These are phyloP conservation scores for Oncopeltus fasciatus DNA, from an alignment of 1,140 invertebrate species.

Conservation along the genomic window DNA sequence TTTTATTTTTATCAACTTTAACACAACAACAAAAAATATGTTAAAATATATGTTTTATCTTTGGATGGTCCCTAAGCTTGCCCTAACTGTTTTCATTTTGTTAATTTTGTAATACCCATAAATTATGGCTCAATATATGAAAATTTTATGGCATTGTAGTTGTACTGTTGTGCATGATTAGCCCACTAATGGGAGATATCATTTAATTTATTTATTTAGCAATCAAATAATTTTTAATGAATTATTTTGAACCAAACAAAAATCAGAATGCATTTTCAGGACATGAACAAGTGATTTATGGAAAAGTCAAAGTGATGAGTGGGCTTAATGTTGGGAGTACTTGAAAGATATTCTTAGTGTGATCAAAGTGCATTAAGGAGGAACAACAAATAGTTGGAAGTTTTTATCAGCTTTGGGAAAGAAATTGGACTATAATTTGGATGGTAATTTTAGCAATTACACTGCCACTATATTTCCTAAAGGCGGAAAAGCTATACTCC, in stretches of 20 bases:
- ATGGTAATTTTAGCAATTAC: constrained; percentile 6
- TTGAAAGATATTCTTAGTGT: background rate
- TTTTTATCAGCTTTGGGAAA: background rate
- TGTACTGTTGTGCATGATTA: no score
- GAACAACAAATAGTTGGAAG: background rate
- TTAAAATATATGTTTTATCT: background rate
- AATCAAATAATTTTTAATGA: no score
- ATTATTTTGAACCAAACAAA: no score
- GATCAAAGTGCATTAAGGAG: background rate
- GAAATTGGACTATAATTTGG: background rate
- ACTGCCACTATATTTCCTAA: constrained; percentile 14
- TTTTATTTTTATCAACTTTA: no score
- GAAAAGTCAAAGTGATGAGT: no score
- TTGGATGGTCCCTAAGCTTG: background rate
- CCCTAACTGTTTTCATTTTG: background rate
- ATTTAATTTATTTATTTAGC: no score
- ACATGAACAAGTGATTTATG: no score
- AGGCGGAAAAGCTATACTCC: constrained; percentile 6
- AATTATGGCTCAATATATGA: background rate
- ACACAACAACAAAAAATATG: background rate
- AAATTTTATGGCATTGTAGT: background rate
- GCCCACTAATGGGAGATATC: no score
- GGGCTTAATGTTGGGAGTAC: no score
- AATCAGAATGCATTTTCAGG: no score
- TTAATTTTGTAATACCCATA: background rate